phyloP scores from a whole-genome alignment of 1,140 invertebrate genomes.

The Drosophila tani region DNA sequence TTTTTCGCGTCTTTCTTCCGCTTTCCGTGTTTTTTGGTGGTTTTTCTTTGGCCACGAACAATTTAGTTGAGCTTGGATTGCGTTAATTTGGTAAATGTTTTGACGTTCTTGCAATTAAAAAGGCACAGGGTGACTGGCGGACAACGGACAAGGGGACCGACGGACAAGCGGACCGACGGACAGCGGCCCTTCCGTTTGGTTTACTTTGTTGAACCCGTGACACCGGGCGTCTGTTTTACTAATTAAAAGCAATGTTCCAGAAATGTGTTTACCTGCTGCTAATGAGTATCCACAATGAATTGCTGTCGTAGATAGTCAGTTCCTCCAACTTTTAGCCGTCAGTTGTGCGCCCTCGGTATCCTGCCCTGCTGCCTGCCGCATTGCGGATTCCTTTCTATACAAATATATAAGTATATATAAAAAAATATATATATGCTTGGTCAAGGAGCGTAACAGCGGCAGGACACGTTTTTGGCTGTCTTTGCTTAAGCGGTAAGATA shows the following conservation, averaged over 20 bases:
- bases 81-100: conserved; percentile 82
- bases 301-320: conserved; percentile 69
- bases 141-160: conserved; percentile 8
- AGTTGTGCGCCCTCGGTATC: not conserved
- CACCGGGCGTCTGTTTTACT: conserved; percentile 74
- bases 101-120: conserved; percentile 80
- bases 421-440: conserved; percentile 25
- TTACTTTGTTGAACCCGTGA: conserved; percentile 67
- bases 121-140: conserved; percentile 64
- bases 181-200: conserved; percentile 56
- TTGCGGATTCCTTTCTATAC: conserved; percentile 55
- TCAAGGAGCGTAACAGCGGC: conserved; percentile 45
- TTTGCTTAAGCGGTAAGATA: conserved; percentile 49
- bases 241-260: conserved; percentile 82
- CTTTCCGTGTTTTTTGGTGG: conserved; percentile 55
- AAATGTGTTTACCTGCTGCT: conserved; percentile 82
- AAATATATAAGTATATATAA: conserved; percentile 19
- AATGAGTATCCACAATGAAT: conserved; percentile 83
- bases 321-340: conserved; percentile 42
- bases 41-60: conserved; percentile 49
- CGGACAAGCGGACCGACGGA: conserved; percentile 2
- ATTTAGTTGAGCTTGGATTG: conserved; percentile 76
- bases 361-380: conserved; percentile 47
- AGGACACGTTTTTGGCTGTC: conserved; percentile 44
- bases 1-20: conserved; percentile 46